Evolutionary conservation across 2,888 invertebrate species (phyloP), one percentile per base, ranked within the genome.

Genomic region (Phortica magna): DNA sequence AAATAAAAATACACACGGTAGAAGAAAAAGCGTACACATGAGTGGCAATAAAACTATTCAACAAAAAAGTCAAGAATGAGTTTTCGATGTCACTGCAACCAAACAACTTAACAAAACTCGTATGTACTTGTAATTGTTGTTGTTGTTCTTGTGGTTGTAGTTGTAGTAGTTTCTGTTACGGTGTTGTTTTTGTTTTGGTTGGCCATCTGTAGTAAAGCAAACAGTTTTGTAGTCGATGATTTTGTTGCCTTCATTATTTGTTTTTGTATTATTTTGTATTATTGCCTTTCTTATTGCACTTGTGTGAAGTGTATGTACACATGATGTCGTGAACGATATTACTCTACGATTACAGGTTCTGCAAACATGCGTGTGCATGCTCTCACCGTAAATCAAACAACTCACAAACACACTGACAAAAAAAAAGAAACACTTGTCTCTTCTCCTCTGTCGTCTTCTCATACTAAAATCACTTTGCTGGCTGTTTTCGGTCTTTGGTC

Each of bases 401-500:
- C 57, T 31, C 31, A 72, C n/a, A 1, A 31, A 77, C 73, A 73
- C 74, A 76, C 53, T 76, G 41, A n/a, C n/a, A 14, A 31, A 31
- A 31, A 31, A 31, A 31, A 31, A 31, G 31, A 2, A 31, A 31
- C 31, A 31, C 31, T 31, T 31, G 31, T 48, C 14, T 48, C 9
- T 1, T 53, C 19, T 57, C 55, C 53, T 14, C n/a, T n/a, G 22
- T n/a, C n/a, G n/a, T n/a, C n/a, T n/a, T n/a, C n/a, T n/a, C n/a
- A n/a, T n/a, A n/a, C n/a, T n/a, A n/a, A 87, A 87, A 83, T 88
- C 88, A 88, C 80, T 87, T 86, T 86, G 88, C 85, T 88, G 85
- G 85, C 87, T 87, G 87, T 88, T 88, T 61, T 61, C 61, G 22
- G 61, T 17, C 19, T 85, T 67, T 88, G 87, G 84, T 79, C 4